Evolutionary conservation across 2,888 invertebrate species (phyloP).

Genomic region (Cataglyphis cursor): DNA sequence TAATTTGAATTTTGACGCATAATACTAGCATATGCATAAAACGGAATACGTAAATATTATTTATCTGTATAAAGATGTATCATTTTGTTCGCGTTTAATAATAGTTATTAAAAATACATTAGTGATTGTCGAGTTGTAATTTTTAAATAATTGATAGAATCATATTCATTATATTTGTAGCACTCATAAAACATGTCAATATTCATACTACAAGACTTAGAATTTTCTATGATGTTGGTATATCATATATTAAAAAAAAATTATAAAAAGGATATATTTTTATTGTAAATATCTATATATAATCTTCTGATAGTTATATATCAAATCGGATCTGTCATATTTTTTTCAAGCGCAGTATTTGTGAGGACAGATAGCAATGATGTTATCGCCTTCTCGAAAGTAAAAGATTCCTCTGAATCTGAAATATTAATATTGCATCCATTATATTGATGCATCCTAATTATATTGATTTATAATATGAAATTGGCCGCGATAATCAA

Average conservation of each 20-base stretch:
- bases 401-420: conserved; percentile 19
- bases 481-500: background rate
- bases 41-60: background rate
- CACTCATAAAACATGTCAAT: background rate
- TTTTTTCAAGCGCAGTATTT: background rate
- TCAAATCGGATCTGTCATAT: background rate
- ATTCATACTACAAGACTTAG: background rate
- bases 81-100: background rate
- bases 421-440: background rate
- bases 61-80: background rate
- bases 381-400: conserved; percentile 14
- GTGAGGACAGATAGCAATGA: background rate
- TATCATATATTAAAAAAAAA: background rate
- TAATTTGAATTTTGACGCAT: background rate
- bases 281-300: background rate
- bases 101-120: conserved; percentile 5
- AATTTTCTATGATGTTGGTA: background rate
- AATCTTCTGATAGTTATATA: background rate
- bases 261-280: background rate
- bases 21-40: background rate
- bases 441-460: background rate
- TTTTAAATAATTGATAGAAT: background rate
- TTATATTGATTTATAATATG: background rate
- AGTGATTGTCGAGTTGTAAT: background rate
- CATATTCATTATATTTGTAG: background rate